Conservation (phyloP, 2,797 vertebrate genomes). For the Coranthus polyacanthus region DNA sequence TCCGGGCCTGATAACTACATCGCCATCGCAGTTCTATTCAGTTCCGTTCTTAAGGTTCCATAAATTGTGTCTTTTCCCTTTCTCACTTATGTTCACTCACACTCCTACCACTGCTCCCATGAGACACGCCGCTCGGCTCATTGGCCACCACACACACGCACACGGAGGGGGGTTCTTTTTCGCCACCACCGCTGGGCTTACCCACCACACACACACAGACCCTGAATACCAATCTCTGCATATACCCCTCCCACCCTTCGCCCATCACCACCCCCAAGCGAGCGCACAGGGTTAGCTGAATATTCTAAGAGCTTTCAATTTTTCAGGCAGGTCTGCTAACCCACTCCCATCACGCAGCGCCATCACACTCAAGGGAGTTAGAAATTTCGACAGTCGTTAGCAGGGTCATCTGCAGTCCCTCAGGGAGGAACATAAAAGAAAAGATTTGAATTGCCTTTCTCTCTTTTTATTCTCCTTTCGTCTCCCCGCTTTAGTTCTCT, state of each 20-base stretch:
- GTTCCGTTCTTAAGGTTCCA: constrained; percentile 65
- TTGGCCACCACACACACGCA: constrained; percentile 65
- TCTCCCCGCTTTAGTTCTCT: constrained; percentile 61
- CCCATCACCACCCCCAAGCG: constrained; percentile 56
- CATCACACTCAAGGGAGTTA: constrained; percentile 72
- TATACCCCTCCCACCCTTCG: constrained; percentile 18
- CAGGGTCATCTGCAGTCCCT: constrained; percentile 78
- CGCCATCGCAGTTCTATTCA: constrained; percentile 47
- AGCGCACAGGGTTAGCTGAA: constrained; percentile 72
- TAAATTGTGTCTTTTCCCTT: constrained; percentile 64
- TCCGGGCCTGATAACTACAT: constrained; percentile 58
- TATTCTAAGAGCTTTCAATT: constrained; percentile 81
- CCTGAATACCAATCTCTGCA: constrained; percentile 69
- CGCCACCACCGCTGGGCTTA: constrained; percentile 62
- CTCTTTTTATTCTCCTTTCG: constrained; percentile 51
- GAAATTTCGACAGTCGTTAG: constrained; percentile 78
- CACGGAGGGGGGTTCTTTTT: constrained; percentile 48
- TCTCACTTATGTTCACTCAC: constrained; percentile 44
- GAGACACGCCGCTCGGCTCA: constrained; percentile 66
- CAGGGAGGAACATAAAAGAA: constrained; percentile 74
- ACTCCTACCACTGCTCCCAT: constrained; percentile 57
- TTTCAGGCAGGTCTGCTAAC: constrained; percentile 78
- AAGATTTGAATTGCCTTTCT: constrained; percentile 73
- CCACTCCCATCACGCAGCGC: constrained; percentile 62
- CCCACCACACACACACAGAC: constrained; percentile 49